These are phyloP conservation scores for Magallana gigas DNA, from an alignment of 1,140 invertebrate species.

Conservation along the genomic window DNA sequence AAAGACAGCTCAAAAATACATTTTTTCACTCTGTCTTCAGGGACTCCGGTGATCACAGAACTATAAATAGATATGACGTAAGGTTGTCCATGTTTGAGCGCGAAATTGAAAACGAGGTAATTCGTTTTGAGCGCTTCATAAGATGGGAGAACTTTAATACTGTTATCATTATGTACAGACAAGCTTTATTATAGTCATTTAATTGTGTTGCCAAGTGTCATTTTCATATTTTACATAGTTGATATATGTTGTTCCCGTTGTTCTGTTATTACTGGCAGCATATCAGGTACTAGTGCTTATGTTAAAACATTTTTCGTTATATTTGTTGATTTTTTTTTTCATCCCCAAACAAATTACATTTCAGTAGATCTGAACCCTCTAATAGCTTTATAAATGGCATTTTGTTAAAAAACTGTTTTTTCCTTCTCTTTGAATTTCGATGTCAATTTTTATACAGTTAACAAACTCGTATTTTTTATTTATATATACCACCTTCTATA, in stretches of 20 bases:
- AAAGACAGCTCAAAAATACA: conserved; percentile 30
- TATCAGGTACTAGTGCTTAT: conserved; percentile 33
- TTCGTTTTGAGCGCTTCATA: conserved; percentile 4
- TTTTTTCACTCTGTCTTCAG: conserved; percentile 23
- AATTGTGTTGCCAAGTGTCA: conserved; percentile 31
- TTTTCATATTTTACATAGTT: conserved; percentile 25
- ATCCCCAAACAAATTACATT: conserved; percentile 28
- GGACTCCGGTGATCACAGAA: conserved; percentile 25
- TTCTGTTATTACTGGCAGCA: conserved; percentile 20
- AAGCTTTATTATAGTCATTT: conserved; percentile 38
- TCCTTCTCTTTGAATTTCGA: neutral
- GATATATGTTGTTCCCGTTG: conserved; percentile 23
- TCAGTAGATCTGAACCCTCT: conserved; percentile 28
- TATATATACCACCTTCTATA: conserved; percentile 18
- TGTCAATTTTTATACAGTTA: conserved; percentile 30
- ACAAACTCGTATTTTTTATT: conserved; percentile 2
- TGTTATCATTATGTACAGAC: neutral
- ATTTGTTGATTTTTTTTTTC: conserved; percentile 11
- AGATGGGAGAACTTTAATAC: neutral
- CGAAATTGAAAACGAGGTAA: conserved; percentile 23
- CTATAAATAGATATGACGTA: conserved; percentile 21
- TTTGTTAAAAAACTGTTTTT: neutral
- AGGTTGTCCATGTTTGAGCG: conserved; percentile 32
- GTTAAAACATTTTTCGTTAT: neutral
- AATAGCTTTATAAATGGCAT: conserved; percentile 36